Base-by-base conservation (phyloP, 2,888 invertebrate genomes). In the Nowickia ferox region DNA sequence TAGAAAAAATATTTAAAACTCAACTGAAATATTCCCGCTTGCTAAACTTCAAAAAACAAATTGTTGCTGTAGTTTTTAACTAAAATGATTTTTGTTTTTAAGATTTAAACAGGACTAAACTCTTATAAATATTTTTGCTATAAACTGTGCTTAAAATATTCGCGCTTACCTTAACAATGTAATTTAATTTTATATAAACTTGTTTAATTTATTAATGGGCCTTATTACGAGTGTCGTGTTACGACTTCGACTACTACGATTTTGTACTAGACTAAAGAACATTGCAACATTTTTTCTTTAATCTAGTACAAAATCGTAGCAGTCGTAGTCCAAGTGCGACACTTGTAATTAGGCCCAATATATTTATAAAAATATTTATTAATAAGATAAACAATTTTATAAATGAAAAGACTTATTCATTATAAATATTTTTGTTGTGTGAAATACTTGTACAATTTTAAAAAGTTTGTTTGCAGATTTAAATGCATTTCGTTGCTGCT, bases 81-180 rank as follows among this genome's bases (percentile, higher is more conserved):
- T 19, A 44, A 66, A 42, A 68, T 42, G 17, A n/a, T n/a, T 61
- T 30, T 53, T 65, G 38, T 76, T 30, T 22, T 53, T 38, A 38
- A 17, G 9, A 17, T 40, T n/a, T 17, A 15, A 57, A 9, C 38
- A 59, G 9, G 38, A 38, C 38, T 61, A 57, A 57, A 55, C 44
- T 44, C 30, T 55, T 53, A 69, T 11, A 63, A 63, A 63, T 79
- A 75, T 76, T 71, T 83, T 71, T 65, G 82, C 71, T 83, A 71
- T 66, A 61, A 63, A 68, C 19, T 69, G 59, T 63, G 30, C 66
- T 59, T 46, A 61, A 66, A 72, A 66, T 51, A 68, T 55, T 65
- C 38, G 69, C 19, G 10, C 13, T 57, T 48, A 22, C 57, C 66
- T 76, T 44, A 9, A 9, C 10, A 38, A 48, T 19, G 38, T 48